Evolutionary conservation across 2,797 vertebrate genomes (phyloP).

Genomic region (Salmo trutta): DNA sequence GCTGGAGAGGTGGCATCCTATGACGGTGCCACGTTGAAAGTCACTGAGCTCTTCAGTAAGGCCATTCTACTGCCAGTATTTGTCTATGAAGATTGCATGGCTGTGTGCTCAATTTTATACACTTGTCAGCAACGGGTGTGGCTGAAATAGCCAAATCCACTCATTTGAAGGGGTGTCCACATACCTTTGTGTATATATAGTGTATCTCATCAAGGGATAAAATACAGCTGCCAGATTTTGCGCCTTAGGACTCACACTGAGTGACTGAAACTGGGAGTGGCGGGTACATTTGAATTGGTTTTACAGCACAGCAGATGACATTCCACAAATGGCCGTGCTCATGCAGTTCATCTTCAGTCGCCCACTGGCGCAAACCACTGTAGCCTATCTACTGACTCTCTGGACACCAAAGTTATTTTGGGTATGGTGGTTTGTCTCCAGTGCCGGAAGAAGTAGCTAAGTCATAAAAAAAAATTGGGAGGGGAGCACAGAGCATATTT

Average conservation of each 20-base stretch:
- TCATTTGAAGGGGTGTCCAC: too few relatives aligned
- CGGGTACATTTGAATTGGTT: background rate
- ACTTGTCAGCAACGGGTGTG: too few relatives aligned
- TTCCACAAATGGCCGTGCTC: background rate
- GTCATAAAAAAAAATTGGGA: background rate
- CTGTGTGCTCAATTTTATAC: too few relatives aligned
- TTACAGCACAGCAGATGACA: constrained; percentile 1
- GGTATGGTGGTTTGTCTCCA: background rate
- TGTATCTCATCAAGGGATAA: background rate
- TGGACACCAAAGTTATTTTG: constrained; percentile 3
- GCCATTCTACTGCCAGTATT: too few relatives aligned
- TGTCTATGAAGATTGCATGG: too few relatives aligned
- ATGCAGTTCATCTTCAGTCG: background rate
- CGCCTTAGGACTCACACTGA: background rate
- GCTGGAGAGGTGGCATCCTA: too few relatives aligned
- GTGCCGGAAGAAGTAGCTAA: background rate
- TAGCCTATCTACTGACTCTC: background rate
- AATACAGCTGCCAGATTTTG: background rate
- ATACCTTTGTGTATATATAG: too few relatives aligned
- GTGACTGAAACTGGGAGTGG: background rate
- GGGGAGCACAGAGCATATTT: too few relatives aligned
- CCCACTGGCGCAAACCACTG: background rate
- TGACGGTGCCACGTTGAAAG: too few relatives aligned
- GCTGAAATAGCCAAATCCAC: too few relatives aligned
- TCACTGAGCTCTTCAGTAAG: too few relatives aligned